These are phyloP conservation scores for Salvelinus sp. DNA, from an alignment of 2,113 vertebrate genomes.

Conservation along the genomic window DNA sequence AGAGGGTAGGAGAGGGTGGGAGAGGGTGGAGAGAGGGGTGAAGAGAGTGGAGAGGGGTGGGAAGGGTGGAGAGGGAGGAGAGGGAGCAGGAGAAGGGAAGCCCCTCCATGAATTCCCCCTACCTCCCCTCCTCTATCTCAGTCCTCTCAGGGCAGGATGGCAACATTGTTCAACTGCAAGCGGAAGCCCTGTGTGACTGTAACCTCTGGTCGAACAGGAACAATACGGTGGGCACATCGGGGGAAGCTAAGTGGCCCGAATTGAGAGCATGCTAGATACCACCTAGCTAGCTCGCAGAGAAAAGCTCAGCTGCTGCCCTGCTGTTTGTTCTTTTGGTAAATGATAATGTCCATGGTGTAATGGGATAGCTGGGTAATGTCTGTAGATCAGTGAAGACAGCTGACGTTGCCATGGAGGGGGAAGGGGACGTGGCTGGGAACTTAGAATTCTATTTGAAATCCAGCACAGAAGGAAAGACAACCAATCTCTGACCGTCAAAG, in stretches of 20 bases:
- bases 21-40: neutral
- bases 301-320: neutral
- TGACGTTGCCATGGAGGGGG: neutral
- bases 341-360: neutral
- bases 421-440: neutral
- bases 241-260: no score
- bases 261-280: neutral
- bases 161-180: neutral
- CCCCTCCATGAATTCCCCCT: neutral
- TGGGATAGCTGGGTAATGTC: neutral
- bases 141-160: neutral
- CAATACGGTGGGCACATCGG: neutral
- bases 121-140: neutral
- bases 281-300: neutral
- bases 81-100: neutral
- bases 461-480: no score
- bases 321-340: neutral
- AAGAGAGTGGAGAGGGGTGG: conserved; percentile 16
- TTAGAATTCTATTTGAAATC: no score
- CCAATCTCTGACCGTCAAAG: no score
- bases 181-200: neutral
- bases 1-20: no score
- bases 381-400: neutral
- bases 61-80: conserved; percentile 24
- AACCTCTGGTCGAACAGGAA: neutral